phyloP scores from a whole-genome alignment of 2,797 vertebrate genomes.

The Lindbergichthys nudifrons region DNA sequence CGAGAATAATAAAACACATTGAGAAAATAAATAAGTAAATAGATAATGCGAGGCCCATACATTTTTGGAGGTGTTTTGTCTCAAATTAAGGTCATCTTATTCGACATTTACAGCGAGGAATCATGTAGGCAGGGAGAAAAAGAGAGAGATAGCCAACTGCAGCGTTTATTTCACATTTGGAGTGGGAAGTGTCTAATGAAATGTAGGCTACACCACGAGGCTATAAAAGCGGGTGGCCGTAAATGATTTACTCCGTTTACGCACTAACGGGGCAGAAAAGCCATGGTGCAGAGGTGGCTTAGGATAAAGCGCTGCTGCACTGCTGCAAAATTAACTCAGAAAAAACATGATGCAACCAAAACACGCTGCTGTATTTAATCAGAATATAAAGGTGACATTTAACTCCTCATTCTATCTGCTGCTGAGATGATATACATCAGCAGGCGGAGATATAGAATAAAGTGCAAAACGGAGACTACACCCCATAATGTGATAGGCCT shows the following conservation, averaged over 20 bases:
- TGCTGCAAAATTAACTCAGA: constrained; percentile 37
- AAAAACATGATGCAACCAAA: constrained; percentile 9
- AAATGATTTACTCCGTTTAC: constrained; percentile 55
- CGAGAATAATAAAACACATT: constrained; percentile 78
- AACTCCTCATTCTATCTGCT: constrained; percentile 45
- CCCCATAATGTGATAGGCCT: not conserved
- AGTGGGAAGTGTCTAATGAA: constrained; percentile 62
- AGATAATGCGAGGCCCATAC: constrained; percentile 66
- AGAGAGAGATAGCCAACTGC: constrained; percentile 33
- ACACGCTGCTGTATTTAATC: constrained; percentile 47
- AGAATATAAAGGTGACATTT: constrained; percentile 63
- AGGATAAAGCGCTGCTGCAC: constrained; percentile 27
- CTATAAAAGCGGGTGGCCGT: constrained; percentile 46
- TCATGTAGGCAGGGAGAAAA: constrained; percentile 55
- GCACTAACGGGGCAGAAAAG: constrained; percentile 51
- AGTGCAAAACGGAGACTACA: not conserved
- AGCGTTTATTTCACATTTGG: constrained; percentile 59
- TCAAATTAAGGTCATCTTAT: constrained; percentile 79
- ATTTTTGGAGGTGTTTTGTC: constrained; percentile 74
- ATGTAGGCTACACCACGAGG: constrained; percentile 44
- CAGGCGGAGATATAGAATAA: constrained; percentile 21
- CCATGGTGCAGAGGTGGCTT: constrained; percentile 18
- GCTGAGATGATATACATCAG: constrained; percentile 56
- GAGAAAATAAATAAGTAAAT: constrained; percentile 76
- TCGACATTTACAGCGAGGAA: constrained; percentile 59